Evolutionary conservation across 2,888 invertebrate genomes (phyloP).

Genomic region (Cyrtodaria siliqua): DNA sequence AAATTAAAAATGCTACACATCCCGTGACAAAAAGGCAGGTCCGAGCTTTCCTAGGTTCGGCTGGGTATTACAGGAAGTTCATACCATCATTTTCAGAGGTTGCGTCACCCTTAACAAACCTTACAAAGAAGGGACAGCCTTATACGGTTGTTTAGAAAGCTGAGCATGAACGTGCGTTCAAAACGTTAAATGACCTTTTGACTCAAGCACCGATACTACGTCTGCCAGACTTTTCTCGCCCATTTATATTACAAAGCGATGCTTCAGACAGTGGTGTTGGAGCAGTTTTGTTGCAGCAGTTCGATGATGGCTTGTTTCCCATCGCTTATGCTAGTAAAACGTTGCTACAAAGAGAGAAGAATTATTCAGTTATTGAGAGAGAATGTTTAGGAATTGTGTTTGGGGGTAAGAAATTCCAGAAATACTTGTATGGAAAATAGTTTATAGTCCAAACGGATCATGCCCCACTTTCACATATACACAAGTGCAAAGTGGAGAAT

Average conservation of each 20-base stretch:
- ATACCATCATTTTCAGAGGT: no score
- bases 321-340: no score
- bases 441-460: conserved; percentile 12
- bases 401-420: conserved; percentile 33
- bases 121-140: conserved; percentile 1
- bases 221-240: no score
- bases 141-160: neutral
- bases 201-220: no score
- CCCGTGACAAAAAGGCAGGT: conserved; percentile 32
- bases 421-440: conserved; percentile 39
- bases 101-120: neutral
- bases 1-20: conserved; percentile 4
- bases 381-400: conserved; percentile 67
- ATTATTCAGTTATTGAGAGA: conserved; percentile 61
- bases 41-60: conserved; percentile 13
- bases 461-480: conserved; percentile 10
- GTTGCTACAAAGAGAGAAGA: conserved; percentile 55
- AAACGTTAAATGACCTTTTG: neutral
- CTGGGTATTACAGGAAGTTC: no score
- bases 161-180: neutral
- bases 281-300: no score
- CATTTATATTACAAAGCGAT: no score
- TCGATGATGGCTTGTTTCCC: no score
- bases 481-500: no score
- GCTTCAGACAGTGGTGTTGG: no score